Evolutionary conservation across 2,888 invertebrate species (phyloP), one percentile per base, ranked within the genome.

Genomic region (Troilus luridus): DNA sequence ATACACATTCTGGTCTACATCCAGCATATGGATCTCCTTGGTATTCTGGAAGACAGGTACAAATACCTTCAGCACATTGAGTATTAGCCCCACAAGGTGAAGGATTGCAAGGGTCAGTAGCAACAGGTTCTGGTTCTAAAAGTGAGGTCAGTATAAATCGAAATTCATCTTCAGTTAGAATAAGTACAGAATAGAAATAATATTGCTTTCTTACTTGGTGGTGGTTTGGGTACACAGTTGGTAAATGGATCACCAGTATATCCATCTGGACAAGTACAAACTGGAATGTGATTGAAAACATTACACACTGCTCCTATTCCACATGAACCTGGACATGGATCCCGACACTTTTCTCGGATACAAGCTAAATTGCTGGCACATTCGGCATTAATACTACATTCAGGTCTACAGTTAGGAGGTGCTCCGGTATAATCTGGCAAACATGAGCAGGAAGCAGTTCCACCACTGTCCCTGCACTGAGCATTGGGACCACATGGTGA

Each of bases 401-500:
- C 97, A 54, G 97, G 97, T 93, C 97, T 95, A 94, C 97, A 97
- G 88, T 95, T 95, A 94, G 97, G 97, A 59, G 97, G 97, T 94
- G 97, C 97, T 90, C 97, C 97, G 93, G 96, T 95, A 94, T 96
- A 97, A 93, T 96, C 96, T 92, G 96, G 95, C 93, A 96, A 94
- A 94, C 97, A 97, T 93, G 96, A 95, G 94, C 97, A 97, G 93
- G 97, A 96, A 93, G 97, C 97, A 92, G 96, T 96, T 93, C 96
- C 96, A 93, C 96, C 96, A 93, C 95, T 95, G 94, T 96, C 96
- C 93, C 96, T 96, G 94, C 98, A 98, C 92, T 96, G 94, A 89
- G 97, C 96, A 94, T 97, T 97, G 91, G 96, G 95, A 93, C 97
- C 97, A 94, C 97, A 97, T 91, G 97, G 97, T 92, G 96, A 96